Percentiles rank a stretch among this genome's conserved stretches.
Evolutionary conservation across 2,888 invertebrate genomes (phyloP).

Genomic region (Chymomyza caudatula): DNA sequence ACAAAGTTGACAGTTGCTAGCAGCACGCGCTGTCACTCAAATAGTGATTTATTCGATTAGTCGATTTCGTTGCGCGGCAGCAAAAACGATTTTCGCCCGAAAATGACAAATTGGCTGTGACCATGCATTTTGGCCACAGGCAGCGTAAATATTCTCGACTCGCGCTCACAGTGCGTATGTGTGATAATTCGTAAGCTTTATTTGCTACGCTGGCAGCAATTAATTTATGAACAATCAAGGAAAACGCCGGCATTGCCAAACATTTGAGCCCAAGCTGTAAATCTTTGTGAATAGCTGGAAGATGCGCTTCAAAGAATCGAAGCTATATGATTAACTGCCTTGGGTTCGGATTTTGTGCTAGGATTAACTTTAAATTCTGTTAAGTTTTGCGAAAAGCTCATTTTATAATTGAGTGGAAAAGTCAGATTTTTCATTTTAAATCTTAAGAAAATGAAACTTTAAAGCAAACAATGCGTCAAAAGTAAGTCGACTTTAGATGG

Average conservation of each 20-base stretch:
- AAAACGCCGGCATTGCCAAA: background rate
- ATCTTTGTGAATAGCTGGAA: background rate
- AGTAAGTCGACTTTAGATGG: too few relatives aligned
- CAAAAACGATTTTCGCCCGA: background rate
- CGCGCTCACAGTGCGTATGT: background rate
- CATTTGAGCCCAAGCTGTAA: background rate
- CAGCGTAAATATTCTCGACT: background rate
- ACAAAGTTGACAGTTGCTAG: constrained; percentile 23
- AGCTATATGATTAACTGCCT: background rate
- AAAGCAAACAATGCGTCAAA: too few relatives aligned
- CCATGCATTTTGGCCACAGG: background rate
- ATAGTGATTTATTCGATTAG: constrained; percentile 7
- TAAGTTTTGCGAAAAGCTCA: background rate
- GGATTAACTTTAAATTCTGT: background rate
- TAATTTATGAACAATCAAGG: background rate
- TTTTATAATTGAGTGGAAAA: too few relatives aligned
- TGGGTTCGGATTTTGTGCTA: background rate
- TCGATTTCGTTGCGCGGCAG: background rate
- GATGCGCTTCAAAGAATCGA: background rate
- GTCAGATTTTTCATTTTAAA: too few relatives aligned
- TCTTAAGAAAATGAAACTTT: too few relatives aligned
- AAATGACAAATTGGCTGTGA: constrained; percentile 4
- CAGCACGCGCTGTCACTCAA: constrained; percentile 19
- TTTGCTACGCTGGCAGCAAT: background rate
- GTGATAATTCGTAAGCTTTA: background rate